Conservation (phyloP, 2,113 vertebrate genomes). For the Labrus mixtus region DNA sequence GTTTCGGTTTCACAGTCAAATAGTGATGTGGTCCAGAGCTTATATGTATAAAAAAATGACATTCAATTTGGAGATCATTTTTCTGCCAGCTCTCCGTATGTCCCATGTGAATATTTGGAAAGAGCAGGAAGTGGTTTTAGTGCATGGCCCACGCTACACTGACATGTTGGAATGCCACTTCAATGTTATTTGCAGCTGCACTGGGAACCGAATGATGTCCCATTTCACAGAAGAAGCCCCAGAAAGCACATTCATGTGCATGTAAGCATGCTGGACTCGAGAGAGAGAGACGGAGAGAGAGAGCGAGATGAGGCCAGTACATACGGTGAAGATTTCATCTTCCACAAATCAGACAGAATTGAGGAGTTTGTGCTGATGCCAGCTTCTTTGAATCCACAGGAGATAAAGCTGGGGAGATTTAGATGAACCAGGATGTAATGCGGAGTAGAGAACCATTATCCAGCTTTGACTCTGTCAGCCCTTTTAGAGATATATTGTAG, state of each 20-base stretch:
- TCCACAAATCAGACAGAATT: slow-evolving; percentile 59
- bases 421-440: slow-evolving; percentile 28
- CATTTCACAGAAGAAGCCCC: slow-evolving; percentile 48
- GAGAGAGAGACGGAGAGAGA: too few species aligned
- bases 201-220: slow-evolving; percentile 40
- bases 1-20: background rate
- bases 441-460: slow-evolving; percentile 6
- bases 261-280: slow-evolving; percentile 27
- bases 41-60: slow-evolving; percentile 23
- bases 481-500: slow-evolving; percentile 35
- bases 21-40: slow-evolving; percentile 2
- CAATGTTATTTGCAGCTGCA: slow-evolving; percentile 63
- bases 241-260: slow-evolving; percentile 31
- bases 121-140: slow-evolving; percentile 47
- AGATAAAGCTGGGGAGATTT: slow-evolving; percentile 47
- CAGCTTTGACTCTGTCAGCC: slow-evolving; percentile 47
- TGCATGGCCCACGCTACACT: slow-evolving; percentile 29
- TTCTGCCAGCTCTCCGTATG: background rate
- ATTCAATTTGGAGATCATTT: slow-evolving; percentile 17
- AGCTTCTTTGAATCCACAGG: slow-evolving; percentile 48
- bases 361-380: slow-evolving; percentile 54
- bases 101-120: slow-evolving; percentile 22
- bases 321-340: slow-evolving; percentile 51
- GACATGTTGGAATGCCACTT: slow-evolving; percentile 53
- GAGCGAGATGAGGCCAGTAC: background rate